phyloP scores from a whole-genome alignment of 2,113 vertebrate genomes.

The Pholis gunnellus region DNA sequence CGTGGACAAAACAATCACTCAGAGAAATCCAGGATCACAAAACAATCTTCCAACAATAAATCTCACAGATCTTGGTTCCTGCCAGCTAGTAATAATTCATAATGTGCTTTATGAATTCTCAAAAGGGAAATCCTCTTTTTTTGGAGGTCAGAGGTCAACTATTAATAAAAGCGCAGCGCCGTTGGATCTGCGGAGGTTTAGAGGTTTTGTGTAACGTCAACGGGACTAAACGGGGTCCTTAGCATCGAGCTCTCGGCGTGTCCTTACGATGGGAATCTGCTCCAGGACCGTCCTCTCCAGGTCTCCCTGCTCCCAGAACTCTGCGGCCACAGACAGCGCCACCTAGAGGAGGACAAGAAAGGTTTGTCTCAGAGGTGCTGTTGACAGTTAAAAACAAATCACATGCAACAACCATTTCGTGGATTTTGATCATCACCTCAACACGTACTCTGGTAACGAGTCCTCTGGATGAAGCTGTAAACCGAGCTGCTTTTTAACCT shows the following conservation, averaged over 20 bases:
- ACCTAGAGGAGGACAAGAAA: conserved; percentile 71
- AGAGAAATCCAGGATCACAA: background rate
- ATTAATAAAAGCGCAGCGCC: background rate
- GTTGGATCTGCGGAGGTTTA: background rate
- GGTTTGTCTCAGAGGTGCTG: background rate
- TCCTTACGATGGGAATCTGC: conserved; percentile 85
- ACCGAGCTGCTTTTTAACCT: background rate
- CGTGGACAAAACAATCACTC: background rate
- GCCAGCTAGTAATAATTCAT: no score
- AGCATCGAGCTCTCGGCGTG: background rate
- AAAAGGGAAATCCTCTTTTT: background rate
- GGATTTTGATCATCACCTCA: background rate
- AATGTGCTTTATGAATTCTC: no score
- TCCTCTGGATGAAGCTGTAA: background rate
- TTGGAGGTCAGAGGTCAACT: background rate
- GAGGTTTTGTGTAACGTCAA: background rate
- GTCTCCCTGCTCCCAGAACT: conserved; percentile 90
- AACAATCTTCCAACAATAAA: no score
- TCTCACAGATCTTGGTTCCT: no score
- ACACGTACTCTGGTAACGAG: background rate
- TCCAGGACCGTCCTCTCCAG: conserved; percentile 86
- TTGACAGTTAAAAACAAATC: background rate
- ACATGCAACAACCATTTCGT: background rate
- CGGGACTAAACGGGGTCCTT: background rate
- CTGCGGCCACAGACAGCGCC: conserved; percentile 85